A percentile compares a stretch with the other conserved stretches of the same genome.
Evolutionary conservation across 2,797 vertebrate genomes (phyloP).

Genomic region (Lagocephalus sceleratus): DNA sequence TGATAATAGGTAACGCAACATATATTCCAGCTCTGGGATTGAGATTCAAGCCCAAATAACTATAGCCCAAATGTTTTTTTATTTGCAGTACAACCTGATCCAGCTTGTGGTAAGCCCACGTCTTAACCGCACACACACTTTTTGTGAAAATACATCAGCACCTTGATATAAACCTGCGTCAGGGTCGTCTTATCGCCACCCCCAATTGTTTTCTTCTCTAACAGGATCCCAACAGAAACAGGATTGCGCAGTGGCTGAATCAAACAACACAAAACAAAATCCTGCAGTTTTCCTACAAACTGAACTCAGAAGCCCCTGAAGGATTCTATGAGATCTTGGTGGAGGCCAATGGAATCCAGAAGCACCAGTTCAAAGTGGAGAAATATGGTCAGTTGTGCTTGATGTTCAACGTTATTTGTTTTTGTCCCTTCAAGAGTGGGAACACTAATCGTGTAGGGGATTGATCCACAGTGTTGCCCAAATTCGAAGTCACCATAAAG

Average conservation of each 20-base stretch:
- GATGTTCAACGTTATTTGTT: neutral
- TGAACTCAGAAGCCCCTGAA: conserved; percentile 51
- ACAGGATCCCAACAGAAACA: conserved; percentile 68
- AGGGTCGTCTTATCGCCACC: no score
- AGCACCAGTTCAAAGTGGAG: neutral
- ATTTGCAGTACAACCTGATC: conserved; percentile 9
- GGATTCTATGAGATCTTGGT: neutral
- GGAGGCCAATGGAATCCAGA: neutral
- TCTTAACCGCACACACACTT: neutral
- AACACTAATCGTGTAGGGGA: neutral
- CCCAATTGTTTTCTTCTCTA: neutral
- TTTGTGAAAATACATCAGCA: neutral
- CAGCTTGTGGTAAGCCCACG: conserved; percentile 1
- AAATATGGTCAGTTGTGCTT: conserved; percentile 1
- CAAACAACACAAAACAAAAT: conserved; percentile 55
- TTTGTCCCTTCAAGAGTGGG: neutral
- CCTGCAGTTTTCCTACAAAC: conserved; percentile 64
- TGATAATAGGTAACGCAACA: no score
- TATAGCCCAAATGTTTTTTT: neutral
- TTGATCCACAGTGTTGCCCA: conserved; percentile 9
- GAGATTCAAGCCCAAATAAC: neutral
- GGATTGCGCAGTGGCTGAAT: conserved; percentile 76
- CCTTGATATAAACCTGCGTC: no score
- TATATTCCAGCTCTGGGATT: no score
- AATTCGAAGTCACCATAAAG: conserved; percentile 3